Base-by-base conservation (phyloP, 2,113 vertebrate genomes). In the Cercopithecus mona region DNA sequence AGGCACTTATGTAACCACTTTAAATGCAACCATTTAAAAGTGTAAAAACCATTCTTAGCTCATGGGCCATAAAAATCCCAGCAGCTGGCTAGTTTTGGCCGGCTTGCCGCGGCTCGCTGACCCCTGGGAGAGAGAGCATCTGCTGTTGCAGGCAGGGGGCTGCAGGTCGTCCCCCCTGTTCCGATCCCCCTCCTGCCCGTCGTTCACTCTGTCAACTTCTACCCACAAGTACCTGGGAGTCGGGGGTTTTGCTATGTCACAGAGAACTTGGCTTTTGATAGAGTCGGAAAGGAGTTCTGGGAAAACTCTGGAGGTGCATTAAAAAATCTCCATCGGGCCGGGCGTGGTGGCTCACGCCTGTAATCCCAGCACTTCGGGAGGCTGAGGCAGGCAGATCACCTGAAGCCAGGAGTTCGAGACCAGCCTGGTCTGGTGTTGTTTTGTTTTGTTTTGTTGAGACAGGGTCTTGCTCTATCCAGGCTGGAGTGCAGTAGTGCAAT, bases 41-140 rank as follows among this genome's bases (percentile, higher is more conserved):
- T 75, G 18, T 94, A 55, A 94, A 96, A 96, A 35, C 72, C 88
- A 73, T 81, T 97, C 85, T 50, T 81, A 94, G 88, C 88, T 97
- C 50, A 5, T 10, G 6, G 45, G 5, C 83, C 76, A 20, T 91
- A 83, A 84, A 90, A 85, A 78, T 52, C 40, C 59, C 9, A 30
- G 55, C 43, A 61, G 75, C 76, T 38, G 32, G 59, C 83, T 82
- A 45, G 79, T 13, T 20, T 57, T 8, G n/a, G 50, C 75, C 12
- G 14, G 50, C 85, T 2, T 5, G 85, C 52, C 2, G 0, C 8
- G 9, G 81, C 66, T 43, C 92, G 45, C 78, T 3, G 73, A 61
- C 23, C 66, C 45, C 68, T 55, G 32, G 59, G n/a, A 6, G n/a
- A 6, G n/a, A 8, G 84, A 10, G 12, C 76, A 45, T 68, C 30